Evolutionary conservation across 2,113 vertebrate genomes (phyloP).

Genomic region (Zapus hudsonius): DNA sequence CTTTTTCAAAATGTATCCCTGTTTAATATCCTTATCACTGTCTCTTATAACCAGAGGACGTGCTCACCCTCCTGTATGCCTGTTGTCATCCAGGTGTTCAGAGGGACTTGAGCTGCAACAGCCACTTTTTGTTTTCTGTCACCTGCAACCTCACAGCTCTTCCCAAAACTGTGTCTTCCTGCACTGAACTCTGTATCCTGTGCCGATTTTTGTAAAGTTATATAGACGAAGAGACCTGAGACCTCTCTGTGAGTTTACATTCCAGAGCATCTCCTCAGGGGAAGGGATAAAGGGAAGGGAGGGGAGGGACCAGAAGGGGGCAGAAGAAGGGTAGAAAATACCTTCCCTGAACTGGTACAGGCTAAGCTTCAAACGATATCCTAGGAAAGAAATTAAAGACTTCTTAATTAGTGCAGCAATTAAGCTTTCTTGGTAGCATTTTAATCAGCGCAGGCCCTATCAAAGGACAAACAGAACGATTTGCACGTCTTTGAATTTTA

Average conservation of each 20-base stretch:
- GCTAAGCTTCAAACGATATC: constrained; percentile 89
- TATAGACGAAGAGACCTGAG: constrained; percentile 82
- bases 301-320: constrained; percentile 62
- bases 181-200: constrained; percentile 73
- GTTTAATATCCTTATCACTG: constrained; percentile 80
- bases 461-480: constrained; percentile 93
- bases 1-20: constrained; percentile 61
- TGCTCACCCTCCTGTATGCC: constrained; percentile 59
- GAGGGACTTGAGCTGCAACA: constrained; percentile 78
- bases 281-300: not conserved
- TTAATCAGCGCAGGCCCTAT: constrained; percentile 92
- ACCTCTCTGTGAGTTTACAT: constrained; percentile 77
- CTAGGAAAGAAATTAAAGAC: constrained; percentile 92
- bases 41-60: constrained; percentile 71
- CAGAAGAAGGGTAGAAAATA: constrained; percentile 78
- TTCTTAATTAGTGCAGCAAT: constrained; percentile 93
- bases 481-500: constrained; percentile 93
- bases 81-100: constrained; percentile 82
- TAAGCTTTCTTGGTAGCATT: constrained; percentile 92
- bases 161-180: constrained; percentile 81
- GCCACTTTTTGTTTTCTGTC: constrained; percentile 82
- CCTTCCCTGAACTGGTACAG: constrained; percentile 85
- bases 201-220: constrained; percentile 79
- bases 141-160: constrained; percentile 80
- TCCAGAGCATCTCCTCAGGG: constrained; percentile 46